Evolutionary conservation across 2,888 invertebrate species (phyloP), one percentile per base, ranked within the genome.

Genomic region (Ischnura elegans): DNA sequence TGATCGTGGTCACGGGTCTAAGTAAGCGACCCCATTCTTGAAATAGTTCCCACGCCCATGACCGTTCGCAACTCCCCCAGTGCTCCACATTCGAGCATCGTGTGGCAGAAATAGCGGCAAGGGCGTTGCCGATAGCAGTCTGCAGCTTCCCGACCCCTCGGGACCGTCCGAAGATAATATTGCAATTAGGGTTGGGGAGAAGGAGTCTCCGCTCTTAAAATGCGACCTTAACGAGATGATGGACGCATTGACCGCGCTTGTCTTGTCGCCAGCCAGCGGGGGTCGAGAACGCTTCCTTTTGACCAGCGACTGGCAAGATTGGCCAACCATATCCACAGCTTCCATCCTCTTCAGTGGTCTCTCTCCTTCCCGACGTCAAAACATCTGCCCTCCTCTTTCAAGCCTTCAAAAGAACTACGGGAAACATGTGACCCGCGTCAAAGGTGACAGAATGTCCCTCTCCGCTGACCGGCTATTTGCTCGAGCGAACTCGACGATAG

Each of bases 341-440:
- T n/a, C n/a, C n/a, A n/a, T n/a, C n/a, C n/a, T 36, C 36, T 25
- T 76, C 76, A 76, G 10, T 76, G 76, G 29, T 36, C 76, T 76
- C 76, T 76, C 36, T 76, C 61, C n/a, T n/a, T n/a, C n/a, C n/a
- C 51, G 25, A 76, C 76, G 76, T 76, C 76, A 76, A 76, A 76
- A 76, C 76, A 76, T 76, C 76, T 76, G 76, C 76, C n/a, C 76
- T 36, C 29, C 76, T 76, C n/a, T 61, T 19, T 36, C n/a, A 10
- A 36, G 8, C 36, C n/a, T 10, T 36, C 76, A 8, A 13, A 13
- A 29, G 76, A 76, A 76, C 76, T 13, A 51, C 21, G 19, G 76
- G 16, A 36, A 21, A 76, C 76, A 76, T 36, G 16, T 16, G 76
- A 76, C 76, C 76, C 76, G 76, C 76, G 76, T 76, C 76, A 76